Percentiles rank a stretch among this genome's conserved stretches.
phyloP scores from a whole-genome alignment of 2,797 vertebrate genomes.

The Anguilla anguilla region DNA sequence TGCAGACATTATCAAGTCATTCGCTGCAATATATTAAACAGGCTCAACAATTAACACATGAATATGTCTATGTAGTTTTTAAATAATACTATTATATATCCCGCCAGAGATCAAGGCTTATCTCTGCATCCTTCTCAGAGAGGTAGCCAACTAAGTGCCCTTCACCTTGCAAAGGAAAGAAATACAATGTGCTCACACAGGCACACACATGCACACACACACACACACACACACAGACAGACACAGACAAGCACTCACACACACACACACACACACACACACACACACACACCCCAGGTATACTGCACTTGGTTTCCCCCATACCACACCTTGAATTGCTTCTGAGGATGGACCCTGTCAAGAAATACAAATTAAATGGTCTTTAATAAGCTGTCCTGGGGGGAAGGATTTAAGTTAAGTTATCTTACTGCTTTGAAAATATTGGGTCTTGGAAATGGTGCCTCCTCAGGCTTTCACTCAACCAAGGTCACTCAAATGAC shows the following conservation, averaged over 20 bases:
- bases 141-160: not conserved
- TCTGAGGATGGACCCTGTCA: constrained; percentile 76
- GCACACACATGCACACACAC: not conserved
- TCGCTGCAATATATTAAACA: not conserved
- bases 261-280: constrained; percentile 29
- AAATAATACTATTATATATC: not conserved
- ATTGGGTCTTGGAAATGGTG: constrained; percentile 21
- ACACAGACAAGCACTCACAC: constrained; percentile 38
- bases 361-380: constrained; percentile 51
- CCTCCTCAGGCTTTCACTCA: constrained; percentile 35
- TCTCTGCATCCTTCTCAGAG: not conserved
- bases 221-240: not conserved
- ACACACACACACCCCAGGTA: constrained; percentile 76
- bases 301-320: constrained; percentile 81
- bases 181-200: too few relatives aligned
- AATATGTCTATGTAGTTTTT: not conserved
- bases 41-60: not conserved
- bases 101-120: not conserved
- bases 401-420: constrained; percentile 38
- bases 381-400: constrained; percentile 55
- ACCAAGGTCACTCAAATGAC: constrained; percentile 15
- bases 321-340: constrained; percentile 88
- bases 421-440: constrained; percentile 18
- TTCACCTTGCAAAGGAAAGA: not conserved
- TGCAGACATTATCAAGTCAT: not conserved